Evolutionary conservation across 2,888 invertebrate species (phyloP).

Genomic region (Corythucha ciliata): DNA sequence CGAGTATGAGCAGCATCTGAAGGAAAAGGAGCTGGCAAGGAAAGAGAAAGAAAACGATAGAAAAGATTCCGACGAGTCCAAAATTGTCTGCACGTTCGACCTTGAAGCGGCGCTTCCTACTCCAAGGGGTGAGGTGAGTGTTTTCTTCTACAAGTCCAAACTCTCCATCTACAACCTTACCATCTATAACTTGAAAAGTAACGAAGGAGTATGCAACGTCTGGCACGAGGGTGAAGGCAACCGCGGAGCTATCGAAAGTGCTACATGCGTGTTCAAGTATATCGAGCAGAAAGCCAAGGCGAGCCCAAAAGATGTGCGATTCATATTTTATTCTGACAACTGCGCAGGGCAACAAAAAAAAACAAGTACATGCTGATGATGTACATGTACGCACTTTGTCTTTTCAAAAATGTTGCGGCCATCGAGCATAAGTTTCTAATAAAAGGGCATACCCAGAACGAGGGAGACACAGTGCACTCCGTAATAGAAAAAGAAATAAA

Average conservation of each 20-base stretch:
- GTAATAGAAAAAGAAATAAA: constrained; percentile 16
- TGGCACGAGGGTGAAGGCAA: constrained; percentile 20
- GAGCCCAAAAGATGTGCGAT: not conserved
- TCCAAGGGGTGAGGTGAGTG: constrained; percentile 5
- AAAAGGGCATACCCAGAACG: constrained; percentile 18
- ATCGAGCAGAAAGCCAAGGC: not conserved
- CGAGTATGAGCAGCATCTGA: not conserved
- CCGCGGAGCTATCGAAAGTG: constrained; percentile 13
- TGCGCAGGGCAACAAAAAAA: constrained; percentile 8
- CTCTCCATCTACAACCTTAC: constrained; percentile 14
- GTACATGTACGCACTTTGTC: constrained; percentile 11
- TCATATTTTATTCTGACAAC: constrained; percentile 3
- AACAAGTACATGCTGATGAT: constrained; percentile 32
- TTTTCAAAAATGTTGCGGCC: not conserved
- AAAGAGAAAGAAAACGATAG: constrained; percentile 4
- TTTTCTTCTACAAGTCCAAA: constrained; percentile 19
- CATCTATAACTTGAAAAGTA: constrained; percentile 17
- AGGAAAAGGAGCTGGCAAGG: constrained; percentile 2
- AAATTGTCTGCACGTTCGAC: constrained; percentile 11
- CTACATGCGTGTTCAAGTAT: constrained; percentile 5
- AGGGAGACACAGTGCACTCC: constrained; percentile 10
- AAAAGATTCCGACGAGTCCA: not conserved
- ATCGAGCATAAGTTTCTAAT: constrained; percentile 12
- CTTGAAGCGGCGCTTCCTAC: not conserved
- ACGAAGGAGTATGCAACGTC: constrained; percentile 15